Evolutionary conservation across 2,113 vertebrate species (phyloP).

Genomic region (Henicopernis longicauda): DNA sequence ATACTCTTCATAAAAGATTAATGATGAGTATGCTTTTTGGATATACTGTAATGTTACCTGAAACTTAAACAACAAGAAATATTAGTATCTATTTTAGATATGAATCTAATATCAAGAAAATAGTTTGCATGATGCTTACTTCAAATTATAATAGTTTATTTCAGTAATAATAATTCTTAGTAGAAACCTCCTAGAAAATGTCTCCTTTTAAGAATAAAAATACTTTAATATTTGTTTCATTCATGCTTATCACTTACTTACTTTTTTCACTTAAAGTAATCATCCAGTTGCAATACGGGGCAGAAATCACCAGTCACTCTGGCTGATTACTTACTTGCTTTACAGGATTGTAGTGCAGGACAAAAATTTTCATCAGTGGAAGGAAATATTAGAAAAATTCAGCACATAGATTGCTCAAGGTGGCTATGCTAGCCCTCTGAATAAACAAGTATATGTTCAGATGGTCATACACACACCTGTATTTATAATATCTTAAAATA

Average conservation of each 20-base stretch:
- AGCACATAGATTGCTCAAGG: background rate
- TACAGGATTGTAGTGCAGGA: background rate
- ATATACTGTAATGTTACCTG: background rate
- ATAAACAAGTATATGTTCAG: background rate
- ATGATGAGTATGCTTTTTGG: background rate
- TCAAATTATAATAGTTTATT: background rate
- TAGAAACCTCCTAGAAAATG: background rate
- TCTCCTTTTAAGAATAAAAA: background rate
- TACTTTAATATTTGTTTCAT: background rate
- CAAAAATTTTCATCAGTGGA: background rate
- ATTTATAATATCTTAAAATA: background rate
- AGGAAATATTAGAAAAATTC: background rate
- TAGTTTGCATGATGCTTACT: background rate
- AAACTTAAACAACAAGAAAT: background rate
- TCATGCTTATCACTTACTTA: background rate
- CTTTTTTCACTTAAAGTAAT: background rate
- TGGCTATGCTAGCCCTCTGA: background rate
- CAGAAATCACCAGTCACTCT: background rate
- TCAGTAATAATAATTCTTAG: background rate
- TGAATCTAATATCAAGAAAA: background rate
- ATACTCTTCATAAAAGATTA: background rate
- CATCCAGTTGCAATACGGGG: background rate
- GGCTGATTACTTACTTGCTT: background rate
- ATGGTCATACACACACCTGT: background rate
- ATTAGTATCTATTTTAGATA: background rate